Percentiles rank a stretch among this genome's conserved stretches.
phyloP scores from a whole-genome alignment of 2,888 invertebrate genomes.

The Galeopsomyia nigrocyanea region DNA sequence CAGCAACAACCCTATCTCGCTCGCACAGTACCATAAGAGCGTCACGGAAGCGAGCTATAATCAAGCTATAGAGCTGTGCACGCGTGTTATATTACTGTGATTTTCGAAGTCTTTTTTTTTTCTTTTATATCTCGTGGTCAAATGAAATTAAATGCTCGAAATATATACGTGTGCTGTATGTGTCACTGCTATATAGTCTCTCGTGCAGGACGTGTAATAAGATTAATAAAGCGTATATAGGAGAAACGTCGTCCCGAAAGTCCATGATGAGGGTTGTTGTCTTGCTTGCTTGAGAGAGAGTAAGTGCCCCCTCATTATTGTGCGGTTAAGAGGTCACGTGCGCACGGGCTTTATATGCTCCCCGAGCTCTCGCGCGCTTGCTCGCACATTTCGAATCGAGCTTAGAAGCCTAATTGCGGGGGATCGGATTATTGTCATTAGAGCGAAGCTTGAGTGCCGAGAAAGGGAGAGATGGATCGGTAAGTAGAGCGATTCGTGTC shows the following conservation, averaged over 20 bases:
- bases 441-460: neutral
- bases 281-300: neutral
- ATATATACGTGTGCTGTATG: no score
- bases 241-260: neutral
- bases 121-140: no score
- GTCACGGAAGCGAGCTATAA: constrained; percentile 31
- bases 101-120: neutral
- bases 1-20: no score
- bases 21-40: neutral
- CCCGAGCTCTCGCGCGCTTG: no score
- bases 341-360: neutral
- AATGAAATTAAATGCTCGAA: no score
- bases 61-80: constrained; percentile 19
- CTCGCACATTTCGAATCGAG: no score
- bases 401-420: neutral
- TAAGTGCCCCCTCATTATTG: constrained; percentile 36
- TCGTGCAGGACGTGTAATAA: constrained; percentile 9
- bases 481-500: no score
- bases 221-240: constrained; percentile 26
- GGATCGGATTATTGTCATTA: constrained; percentile 16
- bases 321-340: constrained; percentile 26
- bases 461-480: no score
- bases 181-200: no score
- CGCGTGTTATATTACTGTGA: constrained; percentile 29
- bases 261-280: constrained; percentile 25